Conservation (phyloP, 2,888 invertebrate species). For the Drosophila colorata region DNA sequence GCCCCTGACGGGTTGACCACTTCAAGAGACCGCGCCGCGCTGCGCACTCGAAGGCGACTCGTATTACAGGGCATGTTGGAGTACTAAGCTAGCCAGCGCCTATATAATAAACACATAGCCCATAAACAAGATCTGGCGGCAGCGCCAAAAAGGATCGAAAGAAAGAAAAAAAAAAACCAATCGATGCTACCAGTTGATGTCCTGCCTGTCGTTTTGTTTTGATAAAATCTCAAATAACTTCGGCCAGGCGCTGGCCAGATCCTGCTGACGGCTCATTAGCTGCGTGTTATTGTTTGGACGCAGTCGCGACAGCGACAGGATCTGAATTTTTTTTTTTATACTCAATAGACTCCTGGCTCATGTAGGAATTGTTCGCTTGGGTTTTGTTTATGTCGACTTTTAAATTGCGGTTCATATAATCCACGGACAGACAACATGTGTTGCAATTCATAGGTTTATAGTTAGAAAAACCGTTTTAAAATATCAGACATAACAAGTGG, state of each 20-base stretch:
- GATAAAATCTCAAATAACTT: slow-evolving; percentile 78
- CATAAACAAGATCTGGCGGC: slow-evolving; percentile 65
- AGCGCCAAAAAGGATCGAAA: slow-evolving; percentile 49
- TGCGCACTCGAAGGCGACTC: slow-evolving; percentile 45
- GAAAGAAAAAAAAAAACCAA: slow-evolving; percentile 14
- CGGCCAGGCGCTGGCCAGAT: slow-evolving; percentile 22
- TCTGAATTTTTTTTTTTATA: slow-evolving; percentile 36
- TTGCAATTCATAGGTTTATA: slow-evolving; percentile 38
- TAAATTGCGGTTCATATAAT: slow-evolving; percentile 47
- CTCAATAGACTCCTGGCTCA: slow-evolving; percentile 23
- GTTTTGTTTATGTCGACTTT: slow-evolving; percentile 62
- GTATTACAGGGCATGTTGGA: slow-evolving; percentile 56
- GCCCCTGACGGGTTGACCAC: slow-evolving; percentile 68
- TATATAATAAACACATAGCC: slow-evolving; percentile 68
- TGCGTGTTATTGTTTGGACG: slow-evolving; percentile 56
- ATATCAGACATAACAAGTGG: background rate
- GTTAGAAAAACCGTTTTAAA: slow-evolving; percentile 14
- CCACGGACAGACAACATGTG: slow-evolving; percentile 58
- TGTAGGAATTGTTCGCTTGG: slow-evolving; percentile 5
- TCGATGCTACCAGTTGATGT: slow-evolving; percentile 55
- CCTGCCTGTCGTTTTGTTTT: slow-evolving; percentile 63
- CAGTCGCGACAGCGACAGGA: slow-evolving; percentile 63
- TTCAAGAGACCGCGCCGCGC: slow-evolving; percentile 59
- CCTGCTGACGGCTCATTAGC: slow-evolving; percentile 55
- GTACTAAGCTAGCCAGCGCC: slow-evolving; percentile 53